Percentiles rank a stretch among this genome's conserved stretches.
Conservation (phyloP, 2,888 invertebrate genomes). For the Xanthostigma xanthostigma region DNA sequence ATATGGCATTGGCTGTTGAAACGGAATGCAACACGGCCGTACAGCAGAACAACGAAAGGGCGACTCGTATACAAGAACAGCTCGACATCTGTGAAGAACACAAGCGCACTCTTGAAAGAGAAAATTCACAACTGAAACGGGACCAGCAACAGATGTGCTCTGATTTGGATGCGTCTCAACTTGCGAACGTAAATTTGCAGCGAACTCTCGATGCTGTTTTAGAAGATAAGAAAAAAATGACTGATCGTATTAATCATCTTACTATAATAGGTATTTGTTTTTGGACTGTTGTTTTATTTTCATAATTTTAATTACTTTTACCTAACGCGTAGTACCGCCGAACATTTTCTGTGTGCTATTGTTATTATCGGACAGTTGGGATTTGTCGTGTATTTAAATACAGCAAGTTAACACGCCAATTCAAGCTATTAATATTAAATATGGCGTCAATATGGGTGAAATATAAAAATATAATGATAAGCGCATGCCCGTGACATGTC, state of each 20-base stretch:
- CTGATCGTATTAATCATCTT: conserved; percentile 40
- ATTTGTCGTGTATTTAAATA: too few species aligned
- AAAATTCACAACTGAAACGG: conserved; percentile 28
- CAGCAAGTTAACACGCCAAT: too few species aligned
- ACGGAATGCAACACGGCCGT: conserved; percentile 58
- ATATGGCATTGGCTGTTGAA: conserved; percentile 59
- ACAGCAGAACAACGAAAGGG: conserved; percentile 38
- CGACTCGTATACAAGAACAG: conserved; percentile 31
- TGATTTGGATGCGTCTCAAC: conserved; percentile 31
- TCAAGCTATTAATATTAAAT: too few species aligned
- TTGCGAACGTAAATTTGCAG: conserved; percentile 43
- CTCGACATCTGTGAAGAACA: conserved; percentile 30
- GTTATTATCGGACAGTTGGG: too few species aligned
- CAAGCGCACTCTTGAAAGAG: conserved; percentile 32
- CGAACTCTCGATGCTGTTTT: conserved; percentile 34
- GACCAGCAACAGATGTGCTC: conserved; percentile 30
- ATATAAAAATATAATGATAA: too few species aligned
- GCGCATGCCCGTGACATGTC: too few species aligned
- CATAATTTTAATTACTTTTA: too few species aligned
- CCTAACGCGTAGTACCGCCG: too few species aligned
- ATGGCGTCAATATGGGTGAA: too few species aligned
- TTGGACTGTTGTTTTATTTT: background rate
- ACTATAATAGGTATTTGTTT: conserved; percentile 37
- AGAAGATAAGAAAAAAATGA: conserved; percentile 39
- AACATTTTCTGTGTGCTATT: too few species aligned